phyloP scores from a whole-genome alignment of 2,888 invertebrate genomes.

The Bombylius discolor region DNA sequence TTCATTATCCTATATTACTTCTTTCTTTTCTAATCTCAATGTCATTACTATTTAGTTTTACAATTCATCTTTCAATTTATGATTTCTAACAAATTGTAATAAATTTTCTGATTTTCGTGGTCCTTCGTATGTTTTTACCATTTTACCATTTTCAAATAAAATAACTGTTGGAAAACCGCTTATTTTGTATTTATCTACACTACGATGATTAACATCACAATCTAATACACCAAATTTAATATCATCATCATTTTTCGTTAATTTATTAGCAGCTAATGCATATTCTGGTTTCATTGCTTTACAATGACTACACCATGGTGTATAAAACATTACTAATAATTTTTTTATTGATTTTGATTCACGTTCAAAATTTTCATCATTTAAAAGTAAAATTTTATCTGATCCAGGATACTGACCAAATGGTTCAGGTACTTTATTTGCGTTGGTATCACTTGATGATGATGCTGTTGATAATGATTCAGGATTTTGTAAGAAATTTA shows the following conservation, averaged over 20 bases:
- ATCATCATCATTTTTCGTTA: constrained; percentile 12
- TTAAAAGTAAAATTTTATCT: constrained; percentile 37
- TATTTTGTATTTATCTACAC: constrained; percentile 47
- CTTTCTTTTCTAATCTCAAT: too few relatives aligned
- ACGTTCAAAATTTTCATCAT: constrained; percentile 52
- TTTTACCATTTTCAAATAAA: constrained; percentile 43
- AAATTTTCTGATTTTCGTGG: constrained; percentile 44
- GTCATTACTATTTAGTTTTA: constrained; percentile 9
- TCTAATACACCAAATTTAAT: constrained; percentile 48
- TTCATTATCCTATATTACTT: too few relatives aligned
- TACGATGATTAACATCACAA: constrained; percentile 47
- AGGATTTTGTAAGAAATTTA: constrained; percentile 23
- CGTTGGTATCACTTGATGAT: constrained; percentile 25
- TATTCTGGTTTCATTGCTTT: constrained; percentile 54
- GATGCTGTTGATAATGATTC: not conserved
- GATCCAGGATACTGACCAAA: constrained; percentile 38
- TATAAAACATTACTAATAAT: constrained; percentile 74
- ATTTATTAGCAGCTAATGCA: constrained; percentile 39
- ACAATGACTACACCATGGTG: constrained; percentile 70
- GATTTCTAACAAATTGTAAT: constrained; percentile 37
- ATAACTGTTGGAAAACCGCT: constrained; percentile 56
- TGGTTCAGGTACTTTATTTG: constrained; percentile 29
- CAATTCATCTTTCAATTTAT: constrained; percentile 22
- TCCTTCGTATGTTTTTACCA: constrained; percentile 44
- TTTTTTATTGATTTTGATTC: constrained; percentile 65